Evolutionary conservation across 2,888 invertebrate species (phyloP).

Genomic region (Herminia tarsipennalis): DNA sequence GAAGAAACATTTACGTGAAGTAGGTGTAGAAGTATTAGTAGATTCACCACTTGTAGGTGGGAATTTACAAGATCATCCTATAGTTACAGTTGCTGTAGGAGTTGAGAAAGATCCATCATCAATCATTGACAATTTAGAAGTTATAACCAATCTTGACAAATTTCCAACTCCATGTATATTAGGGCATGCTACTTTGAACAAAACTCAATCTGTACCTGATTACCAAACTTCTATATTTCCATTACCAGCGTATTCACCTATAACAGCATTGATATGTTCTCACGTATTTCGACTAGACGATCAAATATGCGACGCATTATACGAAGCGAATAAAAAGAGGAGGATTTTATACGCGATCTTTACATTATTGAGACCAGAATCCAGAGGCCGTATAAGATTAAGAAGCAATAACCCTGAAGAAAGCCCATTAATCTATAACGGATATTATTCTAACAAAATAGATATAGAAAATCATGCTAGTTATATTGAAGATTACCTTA

Average conservation of each 20-base stretch:
- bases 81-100: conserved; percentile 39
- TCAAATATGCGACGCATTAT: conserved; percentile 43
- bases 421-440: conserved; percentile 45
- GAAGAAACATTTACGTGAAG: conserved; percentile 49
- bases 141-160: conserved; percentile 28
- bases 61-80: conserved; percentile 57
- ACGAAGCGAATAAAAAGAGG: conserved; percentile 32
- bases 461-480: conserved; percentile 47
- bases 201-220: conserved; percentile 50
- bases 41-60: conserved; percentile 57
- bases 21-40: conserved; percentile 48
- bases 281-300: conserved; percentile 46
- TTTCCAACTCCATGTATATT: conserved; percentile 49
- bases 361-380: conserved; percentile 53
- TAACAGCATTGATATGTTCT: conserved; percentile 44
- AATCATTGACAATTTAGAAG: conserved; percentile 38
- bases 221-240: conserved; percentile 52
- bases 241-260: conserved; percentile 36
- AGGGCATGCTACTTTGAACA: conserved; percentile 50
- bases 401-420: conserved; percentile 52
- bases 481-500: conserved; percentile 43
- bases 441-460: conserved; percentile 48
- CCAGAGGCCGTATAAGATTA: conserved; percentile 54
- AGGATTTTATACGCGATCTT: conserved; percentile 46
- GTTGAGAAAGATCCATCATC: conserved; percentile 32